Evolutionary conservation across 2,113 vertebrate genomes (phyloP).

Genomic region (Antigone vipio): DNA sequence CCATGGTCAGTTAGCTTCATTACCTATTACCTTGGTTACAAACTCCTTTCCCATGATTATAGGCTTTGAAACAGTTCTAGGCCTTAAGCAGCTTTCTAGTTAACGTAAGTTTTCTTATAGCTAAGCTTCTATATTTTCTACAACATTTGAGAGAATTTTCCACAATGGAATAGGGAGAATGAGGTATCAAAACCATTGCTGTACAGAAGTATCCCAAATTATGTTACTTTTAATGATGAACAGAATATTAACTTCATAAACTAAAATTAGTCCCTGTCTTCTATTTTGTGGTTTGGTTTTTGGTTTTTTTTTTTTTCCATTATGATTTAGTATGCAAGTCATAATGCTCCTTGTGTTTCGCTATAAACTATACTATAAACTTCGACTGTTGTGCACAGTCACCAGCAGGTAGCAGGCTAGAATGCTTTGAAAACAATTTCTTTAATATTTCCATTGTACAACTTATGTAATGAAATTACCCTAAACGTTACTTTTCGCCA

Average conservation of each 20-base stretch:
- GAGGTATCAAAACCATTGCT: not conserved
- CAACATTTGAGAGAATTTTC: not conserved
- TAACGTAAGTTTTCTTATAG: too few species aligned
- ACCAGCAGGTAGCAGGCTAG: not conserved
- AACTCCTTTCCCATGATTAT: too few species aligned
- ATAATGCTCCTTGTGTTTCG: not conserved
- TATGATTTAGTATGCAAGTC: not conserved
- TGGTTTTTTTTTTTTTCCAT: not conserved
- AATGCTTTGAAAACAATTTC: not conserved
- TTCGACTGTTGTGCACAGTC: not conserved
- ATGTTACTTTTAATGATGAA: not conserved
- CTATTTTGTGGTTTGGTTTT: not conserved
- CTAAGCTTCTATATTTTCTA: not conserved
- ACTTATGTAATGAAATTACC: not conserved
- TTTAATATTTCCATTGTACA: not conserved
- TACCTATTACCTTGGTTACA: too few species aligned
- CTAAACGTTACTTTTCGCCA: not conserved
- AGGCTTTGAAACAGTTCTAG: too few species aligned
- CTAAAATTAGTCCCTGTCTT: not conserved
- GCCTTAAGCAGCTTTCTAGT: too few species aligned
- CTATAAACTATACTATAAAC: not conserved
- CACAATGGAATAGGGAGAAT: not conserved
- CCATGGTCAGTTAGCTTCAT: too few species aligned
- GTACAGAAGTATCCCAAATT: not conserved
- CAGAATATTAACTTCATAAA: not conserved